Conservation (phyloP, 2,797 vertebrate species). For the Gallinago stenura region DNA sequence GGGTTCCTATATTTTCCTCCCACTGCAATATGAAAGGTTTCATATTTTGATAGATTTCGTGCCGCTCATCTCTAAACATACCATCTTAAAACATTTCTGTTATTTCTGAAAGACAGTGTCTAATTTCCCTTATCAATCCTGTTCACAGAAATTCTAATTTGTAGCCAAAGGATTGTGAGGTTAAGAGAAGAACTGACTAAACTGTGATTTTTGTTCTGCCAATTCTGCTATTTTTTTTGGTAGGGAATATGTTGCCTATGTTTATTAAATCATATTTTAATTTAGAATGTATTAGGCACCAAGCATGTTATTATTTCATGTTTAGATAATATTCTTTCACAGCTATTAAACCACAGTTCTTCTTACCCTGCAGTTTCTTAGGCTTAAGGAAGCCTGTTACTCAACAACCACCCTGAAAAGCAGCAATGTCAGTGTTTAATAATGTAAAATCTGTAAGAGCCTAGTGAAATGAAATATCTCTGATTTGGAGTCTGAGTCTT, state of each 20-base stretch:
- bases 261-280: slow-evolving; percentile 68
- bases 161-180: slow-evolving; percentile 65
- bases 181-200: slow-evolving; percentile 67
- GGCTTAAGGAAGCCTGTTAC: slow-evolving; percentile 51
- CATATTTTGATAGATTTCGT: slow-evolving; percentile 47
- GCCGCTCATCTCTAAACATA: slow-evolving; percentile 48
- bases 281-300: slow-evolving; percentile 60
- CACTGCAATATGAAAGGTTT: not conserved
- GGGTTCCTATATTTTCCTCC: slow-evolving; percentile 6
- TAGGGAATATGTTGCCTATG: slow-evolving; percentile 51
- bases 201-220: slow-evolving; percentile 70
- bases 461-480: slow-evolving; percentile 64
- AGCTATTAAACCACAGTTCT: slow-evolving; percentile 64
- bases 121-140: slow-evolving; percentile 67
- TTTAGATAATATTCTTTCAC: slow-evolving; percentile 68
- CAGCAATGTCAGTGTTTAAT: slow-evolving; percentile 67
- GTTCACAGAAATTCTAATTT: slow-evolving; percentile 68
- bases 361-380: slow-evolving; percentile 59
- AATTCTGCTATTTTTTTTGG: slow-evolving; percentile 44
- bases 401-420: slow-evolving; percentile 56
- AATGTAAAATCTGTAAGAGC: slow-evolving; percentile 73
- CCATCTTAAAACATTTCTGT: slow-evolving; percentile 31
- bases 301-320: slow-evolving; percentile 57
- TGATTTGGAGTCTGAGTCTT: slow-evolving; percentile 49
- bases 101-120: slow-evolving; percentile 47